Base-by-base conservation (phyloP, 2,113 vertebrate genomes). In the Pygoscelis adeliae region DNA sequence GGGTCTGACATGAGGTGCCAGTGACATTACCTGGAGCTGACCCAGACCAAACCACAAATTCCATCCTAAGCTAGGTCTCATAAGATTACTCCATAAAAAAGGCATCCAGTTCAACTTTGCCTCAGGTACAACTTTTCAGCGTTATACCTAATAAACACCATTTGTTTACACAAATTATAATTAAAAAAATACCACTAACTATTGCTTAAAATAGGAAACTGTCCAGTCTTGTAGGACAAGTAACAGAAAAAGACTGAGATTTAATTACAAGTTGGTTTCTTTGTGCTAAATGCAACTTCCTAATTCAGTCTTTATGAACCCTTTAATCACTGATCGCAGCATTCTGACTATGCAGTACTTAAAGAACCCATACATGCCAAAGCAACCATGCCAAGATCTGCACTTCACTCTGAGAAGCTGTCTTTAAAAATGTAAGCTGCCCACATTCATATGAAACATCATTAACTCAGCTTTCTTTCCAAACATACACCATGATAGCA, bases 21-120 rank as follows among this genome's bases (percentile, higher is more conserved):
- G 2, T 13, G 46, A 3, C 0, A 0, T 4, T 1, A 10, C 49
- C n/a, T 14, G 32, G 18, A 61, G 65, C 85, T 65, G 34, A 20
- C 25, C 25, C 63, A 34, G 19, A 21, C 20, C 38, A 5, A 3
- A 30, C 50, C 62, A 21, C 11, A 20, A 44, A 6, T 34, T n/a
- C 61, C 71, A 26, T 2, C 38, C 72, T 15, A 4, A 59, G 34
- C 40, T 16, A 26, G 3, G 11, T 26, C 53, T n/a, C 9, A 1
- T 12, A 22, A 61, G 40, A 29, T 42, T 30, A 10, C 49, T 77
- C 62, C 44, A 46, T 13, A 47, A 49, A 78, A 74, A 47, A 56
- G 42, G 38, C 74, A 72, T 18, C 83, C 56, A 20, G 3, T 18
- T 34, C 49, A 50, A 1, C 63, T 10, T 15, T 11, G 34, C 59